These are phyloP conservation scores for Schizaphis graminum DNA, from an alignment of 2,888 invertebrate genomes.

Conservation along the genomic window DNA sequence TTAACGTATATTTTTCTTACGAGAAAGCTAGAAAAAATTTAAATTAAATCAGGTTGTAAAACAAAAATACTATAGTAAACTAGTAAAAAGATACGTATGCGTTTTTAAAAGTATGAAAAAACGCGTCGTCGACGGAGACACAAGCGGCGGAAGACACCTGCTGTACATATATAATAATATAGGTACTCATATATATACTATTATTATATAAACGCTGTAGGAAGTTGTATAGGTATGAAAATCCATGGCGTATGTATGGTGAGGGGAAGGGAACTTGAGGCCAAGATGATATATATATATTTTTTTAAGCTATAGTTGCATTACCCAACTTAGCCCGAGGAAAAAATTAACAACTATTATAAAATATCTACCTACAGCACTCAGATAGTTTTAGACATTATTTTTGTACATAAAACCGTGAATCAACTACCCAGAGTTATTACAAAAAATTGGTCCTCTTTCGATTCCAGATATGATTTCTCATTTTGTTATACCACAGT, in stretches of 20 bases:
- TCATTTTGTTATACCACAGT: background rate
- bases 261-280: background rate
- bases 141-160: background rate
- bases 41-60: background rate
- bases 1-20: background rate
- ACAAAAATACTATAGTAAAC: background rate
- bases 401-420: background rate
- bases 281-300: background rate
- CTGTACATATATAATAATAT: background rate
- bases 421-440: background rate
- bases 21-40: background rate
- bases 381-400: background rate
- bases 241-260: background rate
- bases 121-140: background rate
- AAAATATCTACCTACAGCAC: background rate
- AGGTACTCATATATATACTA: background rate
- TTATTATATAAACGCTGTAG: background rate
- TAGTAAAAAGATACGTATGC: background rate
- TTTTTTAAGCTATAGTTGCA: background rate
- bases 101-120: background rate
- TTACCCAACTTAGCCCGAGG: background rate
- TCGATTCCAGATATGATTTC: background rate
- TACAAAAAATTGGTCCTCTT: background rate
- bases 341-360: background rate
- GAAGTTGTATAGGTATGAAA: background rate